phyloP scores from a whole-genome alignment of 2,888 invertebrate genomes.

The Steinernema hermaphroditum region DNA sequence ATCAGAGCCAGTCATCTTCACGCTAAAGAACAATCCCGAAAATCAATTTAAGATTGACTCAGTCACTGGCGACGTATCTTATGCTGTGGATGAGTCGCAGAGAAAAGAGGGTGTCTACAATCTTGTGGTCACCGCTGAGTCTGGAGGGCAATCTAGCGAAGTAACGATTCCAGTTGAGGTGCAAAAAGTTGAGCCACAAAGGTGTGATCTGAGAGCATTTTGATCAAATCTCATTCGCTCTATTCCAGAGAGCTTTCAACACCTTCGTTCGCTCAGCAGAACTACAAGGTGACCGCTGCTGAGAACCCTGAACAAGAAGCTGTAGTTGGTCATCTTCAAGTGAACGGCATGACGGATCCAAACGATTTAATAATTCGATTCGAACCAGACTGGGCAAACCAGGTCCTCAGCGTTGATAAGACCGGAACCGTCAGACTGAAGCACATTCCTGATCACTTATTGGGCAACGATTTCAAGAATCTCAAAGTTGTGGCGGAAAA shows the following conservation, averaged over 20 bases:
- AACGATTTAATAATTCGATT: background rate
- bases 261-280: background rate
- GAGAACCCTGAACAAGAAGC: background rate
- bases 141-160: background rate
- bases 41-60: conserved; percentile 46
- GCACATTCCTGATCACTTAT: background rate
- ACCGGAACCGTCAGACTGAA: background rate
- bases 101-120: background rate
- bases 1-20: background rate
- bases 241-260: background rate
- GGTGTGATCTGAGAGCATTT: background rate
- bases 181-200: background rate
- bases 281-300: background rate
- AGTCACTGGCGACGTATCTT: conserved; percentile 42
- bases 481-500: conserved; percentile 38
- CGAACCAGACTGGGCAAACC: conserved; percentile 9
- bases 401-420: background rate
- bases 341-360: conserved; percentile 9
- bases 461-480: conserved; percentile 41
- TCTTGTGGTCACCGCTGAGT: background rate
- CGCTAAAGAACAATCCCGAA: conserved; percentile 37
- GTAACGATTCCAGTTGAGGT: background rate
- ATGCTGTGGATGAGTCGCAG: conserved; percentile 26
- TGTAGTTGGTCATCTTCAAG: background rate
- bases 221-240: no score